A percentile compares a stretch with the other conserved stretches of the same genome.
Evolutionary conservation across 2,113 vertebrate genomes (phyloP).

Genomic region (Oncorhynchus keta): DNA sequence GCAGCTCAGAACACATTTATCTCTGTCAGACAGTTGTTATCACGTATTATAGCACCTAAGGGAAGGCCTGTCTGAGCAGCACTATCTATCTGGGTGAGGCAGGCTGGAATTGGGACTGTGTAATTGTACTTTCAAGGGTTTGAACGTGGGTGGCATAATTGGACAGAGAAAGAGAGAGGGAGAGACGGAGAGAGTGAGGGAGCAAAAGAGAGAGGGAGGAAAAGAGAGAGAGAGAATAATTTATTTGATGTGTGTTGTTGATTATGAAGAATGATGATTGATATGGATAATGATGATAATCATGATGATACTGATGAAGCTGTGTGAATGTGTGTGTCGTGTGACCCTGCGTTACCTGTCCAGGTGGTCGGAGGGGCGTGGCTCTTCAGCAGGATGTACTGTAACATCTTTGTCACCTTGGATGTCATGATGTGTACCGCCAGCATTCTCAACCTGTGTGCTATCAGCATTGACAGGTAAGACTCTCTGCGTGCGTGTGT

Average conservation of each 20-base stretch:
- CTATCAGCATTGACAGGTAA: constrained; percentile 97
- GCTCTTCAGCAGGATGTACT: constrained; percentile 89
- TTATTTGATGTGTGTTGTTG: constrained; percentile 1
- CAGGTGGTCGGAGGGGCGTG: constrained; percentile 86
- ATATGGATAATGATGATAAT: constrained; percentile 1
- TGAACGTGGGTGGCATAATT: constrained; percentile 22
- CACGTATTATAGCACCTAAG: constrained; percentile 42
- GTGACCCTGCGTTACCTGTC: constrained; percentile 35
- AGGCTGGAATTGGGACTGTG: constrained; percentile 4
- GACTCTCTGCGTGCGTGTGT: constrained; percentile 30
- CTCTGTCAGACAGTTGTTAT: constrained; percentile 59
- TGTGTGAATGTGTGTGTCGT: constrained; percentile 11
- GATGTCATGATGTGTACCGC: constrained; percentile 98
- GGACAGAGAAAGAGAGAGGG: not conserved
- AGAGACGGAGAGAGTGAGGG: not conserved
- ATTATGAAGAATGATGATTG: not conserved
- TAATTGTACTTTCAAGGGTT: constrained; percentile 29
- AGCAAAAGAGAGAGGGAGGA: not conserved
- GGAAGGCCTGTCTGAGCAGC: constrained; percentile 22
- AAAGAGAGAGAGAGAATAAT: no score
- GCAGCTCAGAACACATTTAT: constrained; percentile 50
- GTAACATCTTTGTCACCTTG: constrained; percentile 90
- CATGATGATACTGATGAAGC: not conserved
- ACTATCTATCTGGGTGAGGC: constrained; percentile 5
- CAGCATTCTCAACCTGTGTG: constrained; percentile 96